Base-by-base conservation (phyloP, 2,113 vertebrate species). In the Mungos mungo region DNA sequence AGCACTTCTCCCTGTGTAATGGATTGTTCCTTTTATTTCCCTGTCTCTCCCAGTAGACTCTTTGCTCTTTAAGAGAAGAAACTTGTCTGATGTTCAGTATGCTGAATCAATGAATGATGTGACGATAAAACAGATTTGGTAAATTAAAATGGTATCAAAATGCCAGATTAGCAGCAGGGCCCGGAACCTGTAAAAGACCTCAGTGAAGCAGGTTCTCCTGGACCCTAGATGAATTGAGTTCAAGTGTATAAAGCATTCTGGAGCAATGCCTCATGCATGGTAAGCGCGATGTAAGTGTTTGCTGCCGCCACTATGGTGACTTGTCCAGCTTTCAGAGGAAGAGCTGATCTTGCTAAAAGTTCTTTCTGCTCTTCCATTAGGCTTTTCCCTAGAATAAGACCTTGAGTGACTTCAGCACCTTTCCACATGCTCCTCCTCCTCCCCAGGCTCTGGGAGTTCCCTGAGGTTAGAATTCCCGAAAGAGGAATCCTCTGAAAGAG, bases 381-480 rank as follows among this genome's bases (percentile, higher is more conserved):
- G 16, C 68, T 33, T 92, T 93, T 79, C 31, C 93, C 31, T 52
- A 80, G 65, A 94, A 69, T 0, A 25, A 77, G 33, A n/a, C 18
- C 21, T 60, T 27, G 57, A 52, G 52, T 2, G 33, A 87, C 27
- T 4, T 57, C 31, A 76, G 23, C 35, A 35, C 12, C 27, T 15
- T 74, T 35, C 63, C 33, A 18, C 7, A 2, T 45, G 18, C 7
- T 72, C 4, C 18, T 77, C 54, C 25, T 74, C 18, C 25, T 77
- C 50, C n/a, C 82, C 23, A 18, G 45, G 41, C 45, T 76, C 41
- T 84, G 95, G 72, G 65, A 86, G 66, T 77, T 97, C 66, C 65
- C 86, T 85, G 76, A 72, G 54, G 57, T 93, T 93, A 85, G 76
- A 47, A 86, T 88, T 88, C 80, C 47, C 14, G 0, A 86, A 96